Percentiles rank a stretch among this genome's conserved stretches.
These are phyloP conservation scores for Tenthredo notha DNA, from an alignment of 2,888 invertebrate species.

Conservation along the genomic window DNA sequence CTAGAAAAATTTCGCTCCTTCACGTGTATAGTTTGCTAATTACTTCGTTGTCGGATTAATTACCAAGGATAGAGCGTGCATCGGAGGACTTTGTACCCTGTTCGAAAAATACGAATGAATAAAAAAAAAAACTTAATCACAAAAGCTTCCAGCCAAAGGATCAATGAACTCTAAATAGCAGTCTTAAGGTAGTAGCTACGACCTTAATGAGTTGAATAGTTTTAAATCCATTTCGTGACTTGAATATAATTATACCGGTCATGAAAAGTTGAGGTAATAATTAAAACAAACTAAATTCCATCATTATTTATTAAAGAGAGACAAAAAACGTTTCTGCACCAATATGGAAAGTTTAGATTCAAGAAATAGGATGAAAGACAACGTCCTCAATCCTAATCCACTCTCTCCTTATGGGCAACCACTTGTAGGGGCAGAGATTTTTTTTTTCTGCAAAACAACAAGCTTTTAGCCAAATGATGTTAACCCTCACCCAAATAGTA, in stretches of 20 bases:
- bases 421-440: not conserved
- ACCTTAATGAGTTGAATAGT: constrained; percentile 18
- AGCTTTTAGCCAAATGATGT: not conserved
- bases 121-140: constrained; percentile 3
- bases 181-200: not conserved
- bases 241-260: not conserved
- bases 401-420: not conserved
- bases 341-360: too few relatives aligned
- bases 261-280: not conserved
- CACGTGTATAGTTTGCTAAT: constrained; percentile 11
- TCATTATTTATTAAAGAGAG: not conserved
- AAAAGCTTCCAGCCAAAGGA: constrained; percentile 23
- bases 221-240: constrained; percentile 28
- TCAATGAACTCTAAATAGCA: constrained; percentile 41
- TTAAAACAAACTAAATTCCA: not conserved
- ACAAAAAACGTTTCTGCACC: not conserved
- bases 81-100: not conserved
- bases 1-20: not conserved
- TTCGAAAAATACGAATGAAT: not conserved
- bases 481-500: not conserved
- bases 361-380: too few relatives aligned
- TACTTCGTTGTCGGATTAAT: constrained; percentile 32
- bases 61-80: constrained; percentile 5
- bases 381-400: too few relatives aligned
- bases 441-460: not conserved